A percentile compares a stretch with the other conserved stretches of the same genome.
Conservation (phyloP, 2,113 vertebrate species). For the Archilochus colubris region DNA sequence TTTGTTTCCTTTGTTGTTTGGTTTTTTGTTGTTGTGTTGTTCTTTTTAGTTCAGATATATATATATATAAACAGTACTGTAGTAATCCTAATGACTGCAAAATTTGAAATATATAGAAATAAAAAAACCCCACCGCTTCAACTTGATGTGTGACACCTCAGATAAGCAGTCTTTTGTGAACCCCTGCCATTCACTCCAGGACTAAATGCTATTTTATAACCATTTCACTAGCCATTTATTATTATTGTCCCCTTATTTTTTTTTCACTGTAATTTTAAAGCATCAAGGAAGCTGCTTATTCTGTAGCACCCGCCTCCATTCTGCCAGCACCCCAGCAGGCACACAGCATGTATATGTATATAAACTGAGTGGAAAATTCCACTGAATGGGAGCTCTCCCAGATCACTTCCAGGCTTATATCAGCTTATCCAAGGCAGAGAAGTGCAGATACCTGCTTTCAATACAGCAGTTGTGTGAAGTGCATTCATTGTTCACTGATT, state of each 20-base stretch:
- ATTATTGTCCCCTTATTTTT: not conserved
- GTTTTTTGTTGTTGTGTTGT: no score
- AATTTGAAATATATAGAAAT: not conserved
- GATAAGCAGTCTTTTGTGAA: not conserved
- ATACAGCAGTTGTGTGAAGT: not conserved
- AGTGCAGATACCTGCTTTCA: not conserved
- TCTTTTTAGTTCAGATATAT: no score
- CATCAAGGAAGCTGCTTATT: not conserved
- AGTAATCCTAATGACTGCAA: not conserved
- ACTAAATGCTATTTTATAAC: not conserved
- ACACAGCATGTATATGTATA: not conserved
- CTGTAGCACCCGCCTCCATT: not conserved
- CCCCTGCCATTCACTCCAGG: not conserved
- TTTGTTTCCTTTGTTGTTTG: no score
- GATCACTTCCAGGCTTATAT: not conserved
- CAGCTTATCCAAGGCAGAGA: not conserved
- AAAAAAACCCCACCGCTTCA: not conserved
- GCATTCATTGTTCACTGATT: not conserved
- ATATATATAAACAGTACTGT: not conserved
- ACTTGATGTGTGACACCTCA: not conserved
- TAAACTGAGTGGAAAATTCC: slow-evolving; percentile 53
- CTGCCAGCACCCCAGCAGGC: not conserved
- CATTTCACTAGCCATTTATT: slow-evolving; percentile 3
- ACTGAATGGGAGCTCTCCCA: not conserved
- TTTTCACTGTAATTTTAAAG: not conserved